Base-by-base conservation (phyloP, 2,113 vertebrate species). In the Ceyx melanurus region DNA sequence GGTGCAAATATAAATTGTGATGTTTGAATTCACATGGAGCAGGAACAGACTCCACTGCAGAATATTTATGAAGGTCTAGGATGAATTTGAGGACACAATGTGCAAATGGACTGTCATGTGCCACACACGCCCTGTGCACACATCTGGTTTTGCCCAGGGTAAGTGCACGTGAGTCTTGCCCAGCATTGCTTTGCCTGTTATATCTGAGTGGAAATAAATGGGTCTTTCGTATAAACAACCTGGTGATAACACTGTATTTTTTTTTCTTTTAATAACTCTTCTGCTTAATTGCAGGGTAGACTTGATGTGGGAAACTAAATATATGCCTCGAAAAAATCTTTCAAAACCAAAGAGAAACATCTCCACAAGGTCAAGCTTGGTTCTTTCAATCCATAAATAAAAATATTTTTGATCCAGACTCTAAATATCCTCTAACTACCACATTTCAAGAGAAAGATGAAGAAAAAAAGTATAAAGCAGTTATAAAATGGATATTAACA, bases 1-100 rank as follows among this genome's bases (percentile, higher is more conserved):
- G 81, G 37, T 92, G 45, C 76, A 96, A 97, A 96, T 95, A 96
- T 95, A 92, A 96, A 97, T 95, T 43, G 45, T 45, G 5, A 29
- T 58, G 77, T 64, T 89, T 93, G 76, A 93, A 83, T 88, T 96
- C 86, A 90, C 68, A 88, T 73, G 80, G 82, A 73, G 61, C 25
- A 35, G 43, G 45, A 89, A 83, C 71, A 78, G 43, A 80, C 74
- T 94, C 77, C 77, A 75, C 40, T 58, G 72, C 40, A 68, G 22
- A 95, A 40, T 90, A 68, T 91, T 91, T 91, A 80, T 4, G 10
- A 40, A 89, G 82, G 40, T 16, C 1, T 37, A 43, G 74, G 92
- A 95, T 91, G 80, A 88, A 95, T 61, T 70, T 78, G 45, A 26
- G 50, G 46, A 31, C 86, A 71, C 54, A 60, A 73, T 6, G 0